Percentiles rank a stretch among this genome's conserved stretches.
Evolutionary conservation across 2,797 vertebrate genomes (phyloP).

Genomic region (Platalea minor): DNA sequence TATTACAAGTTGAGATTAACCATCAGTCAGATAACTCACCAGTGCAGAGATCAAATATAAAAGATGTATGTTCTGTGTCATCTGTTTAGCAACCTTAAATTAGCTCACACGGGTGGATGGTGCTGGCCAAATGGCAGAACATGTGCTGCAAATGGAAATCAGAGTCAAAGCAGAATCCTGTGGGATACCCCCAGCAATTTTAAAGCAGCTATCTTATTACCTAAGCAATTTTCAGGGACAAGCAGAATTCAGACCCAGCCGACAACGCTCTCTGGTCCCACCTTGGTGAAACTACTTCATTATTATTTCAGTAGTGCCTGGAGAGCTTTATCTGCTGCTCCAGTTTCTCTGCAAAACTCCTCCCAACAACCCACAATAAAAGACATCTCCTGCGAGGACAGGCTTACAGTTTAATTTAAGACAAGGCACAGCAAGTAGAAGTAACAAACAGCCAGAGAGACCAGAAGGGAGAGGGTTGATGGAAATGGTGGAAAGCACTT

Average conservation of each 20-base stretch:
- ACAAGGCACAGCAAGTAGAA: conserved; percentile 18
- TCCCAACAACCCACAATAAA: conserved; percentile 34
- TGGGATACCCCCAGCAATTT: conserved; percentile 52
- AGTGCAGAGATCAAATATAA: conserved; percentile 60
- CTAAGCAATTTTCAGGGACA: conserved; percentile 55
- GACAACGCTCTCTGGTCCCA: not conserved
- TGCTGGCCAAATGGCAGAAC: conserved; percentile 55
- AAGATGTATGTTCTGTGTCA: conserved; percentile 60
- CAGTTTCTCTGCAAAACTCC: conserved; percentile 43
- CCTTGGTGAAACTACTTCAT: conserved; percentile 60
- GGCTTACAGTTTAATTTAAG: conserved; percentile 49
- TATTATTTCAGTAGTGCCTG: conserved; percentile 63
- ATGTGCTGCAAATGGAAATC: conserved; percentile 54
- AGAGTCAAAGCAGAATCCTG: conserved; percentile 39
- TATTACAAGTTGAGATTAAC: conserved; percentile 48
- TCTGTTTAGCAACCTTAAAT: conserved; percentile 62
- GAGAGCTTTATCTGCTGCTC: conserved; percentile 51
- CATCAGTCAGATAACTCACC: conserved; percentile 44
- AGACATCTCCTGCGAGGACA: not conserved
- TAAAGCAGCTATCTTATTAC: conserved; percentile 43
- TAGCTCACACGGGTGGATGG: conserved; percentile 35
- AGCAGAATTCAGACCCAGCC: conserved; percentile 30
- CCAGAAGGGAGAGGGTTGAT: not conserved
- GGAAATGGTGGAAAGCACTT: not conserved
- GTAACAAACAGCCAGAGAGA: not conserved